Conservation (phyloP, 1,140 invertebrate genomes). For the Chironomus striatipennis region DNA sequence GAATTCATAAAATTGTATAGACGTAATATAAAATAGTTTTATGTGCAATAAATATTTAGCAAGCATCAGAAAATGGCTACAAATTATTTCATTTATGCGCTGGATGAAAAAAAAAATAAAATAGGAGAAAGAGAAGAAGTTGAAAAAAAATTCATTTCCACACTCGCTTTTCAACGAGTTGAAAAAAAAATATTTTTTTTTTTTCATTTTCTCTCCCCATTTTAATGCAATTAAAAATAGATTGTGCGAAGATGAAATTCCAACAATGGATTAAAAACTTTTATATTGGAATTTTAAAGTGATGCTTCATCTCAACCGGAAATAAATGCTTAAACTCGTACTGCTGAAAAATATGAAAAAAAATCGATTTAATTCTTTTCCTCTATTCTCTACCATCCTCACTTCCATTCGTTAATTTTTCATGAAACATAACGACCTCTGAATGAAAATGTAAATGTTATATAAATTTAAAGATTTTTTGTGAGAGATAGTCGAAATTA, state of each 20-base stretch:
- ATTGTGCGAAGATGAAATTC: slow-evolving; percentile 7
- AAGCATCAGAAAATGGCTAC: background rate
- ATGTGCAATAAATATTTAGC: background rate
- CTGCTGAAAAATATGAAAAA: background rate
- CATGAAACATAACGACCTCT: background rate
- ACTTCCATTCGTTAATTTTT: too few relatives aligned
- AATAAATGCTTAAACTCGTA: background rate
- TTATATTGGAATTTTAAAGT: background rate
- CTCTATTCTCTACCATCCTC: too few relatives aligned
- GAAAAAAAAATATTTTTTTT: too few relatives aligned
- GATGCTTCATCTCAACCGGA: background rate
- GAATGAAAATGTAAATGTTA: slow-evolving; percentile 7
- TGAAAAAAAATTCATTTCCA: background rate
- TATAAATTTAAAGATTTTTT: background rate
- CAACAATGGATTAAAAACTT: slow-evolving; percentile 14
- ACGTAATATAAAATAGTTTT: too few relatives aligned
- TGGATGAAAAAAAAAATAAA: background rate
- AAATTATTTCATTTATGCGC: background rate
- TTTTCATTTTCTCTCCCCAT: background rate
- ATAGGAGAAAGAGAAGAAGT: background rate
- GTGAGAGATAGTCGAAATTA: too few relatives aligned
- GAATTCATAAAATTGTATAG: background rate
- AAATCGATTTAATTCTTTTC: background rate
- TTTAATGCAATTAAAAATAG: slow-evolving; percentile 14
- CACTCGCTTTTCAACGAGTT: too few relatives aligned